phyloP scores from a whole-genome alignment of 2,113 vertebrate genomes.

The Helogale parvula region DNA sequence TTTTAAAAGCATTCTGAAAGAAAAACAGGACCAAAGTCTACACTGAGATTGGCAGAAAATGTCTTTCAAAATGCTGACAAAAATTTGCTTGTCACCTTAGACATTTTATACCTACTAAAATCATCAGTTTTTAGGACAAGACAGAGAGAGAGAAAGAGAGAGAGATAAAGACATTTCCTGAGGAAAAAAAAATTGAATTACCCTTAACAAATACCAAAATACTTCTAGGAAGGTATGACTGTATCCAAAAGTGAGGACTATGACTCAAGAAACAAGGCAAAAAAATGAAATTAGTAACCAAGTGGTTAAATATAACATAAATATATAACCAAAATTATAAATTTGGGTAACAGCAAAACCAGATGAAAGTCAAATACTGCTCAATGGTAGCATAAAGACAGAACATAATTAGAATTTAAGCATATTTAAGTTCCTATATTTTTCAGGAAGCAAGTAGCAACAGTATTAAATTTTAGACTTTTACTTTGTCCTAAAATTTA shows the following conservation, averaged over 20 bases:
- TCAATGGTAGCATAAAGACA: neutral
- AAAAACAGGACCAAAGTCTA: neutral
- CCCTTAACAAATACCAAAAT: neutral
- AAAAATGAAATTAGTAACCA: neutral
- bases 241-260: neutral
- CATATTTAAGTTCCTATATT: neutral
- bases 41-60: neutral
- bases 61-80: neutral
- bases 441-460: neutral
- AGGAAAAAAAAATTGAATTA: neutral
- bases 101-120: neutral
- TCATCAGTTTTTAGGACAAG: neutral
- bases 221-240: neutral
- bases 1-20: neutral
- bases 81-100: neutral
- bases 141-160: neutral
- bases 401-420: neutral
- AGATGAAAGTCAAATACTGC: neutral
- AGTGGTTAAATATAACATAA: neutral
- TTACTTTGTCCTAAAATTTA: neutral
- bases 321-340: neutral
- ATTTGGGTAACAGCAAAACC: neutral
- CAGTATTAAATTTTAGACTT: neutral
- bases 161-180: neutral
- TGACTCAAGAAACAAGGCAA: neutral